A percentile compares a stretch with the other conserved stretches of the same genome.
phyloP scores from a whole-genome alignment of 2,113 vertebrate species.

The Tamias sibiricus region DNA sequence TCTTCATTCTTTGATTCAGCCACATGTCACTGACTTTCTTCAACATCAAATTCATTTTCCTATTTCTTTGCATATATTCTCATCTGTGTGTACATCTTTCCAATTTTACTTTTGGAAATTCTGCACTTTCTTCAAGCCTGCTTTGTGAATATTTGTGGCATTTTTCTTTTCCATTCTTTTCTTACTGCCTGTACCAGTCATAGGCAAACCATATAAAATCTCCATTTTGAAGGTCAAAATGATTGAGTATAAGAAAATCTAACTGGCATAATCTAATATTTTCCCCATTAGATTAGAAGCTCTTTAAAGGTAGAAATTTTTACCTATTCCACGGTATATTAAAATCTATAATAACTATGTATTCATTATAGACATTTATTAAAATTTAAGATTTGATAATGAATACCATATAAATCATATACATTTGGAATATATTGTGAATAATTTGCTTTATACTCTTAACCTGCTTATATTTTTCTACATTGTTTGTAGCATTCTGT shows the following conservation, averaged over 20 bases:
- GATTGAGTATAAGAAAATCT: background rate
- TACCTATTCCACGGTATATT: background rate
- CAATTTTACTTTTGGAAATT: background rate
- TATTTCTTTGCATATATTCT: background rate
- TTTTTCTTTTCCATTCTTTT: background rate
- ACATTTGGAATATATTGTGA: background rate
- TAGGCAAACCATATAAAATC: background rate
- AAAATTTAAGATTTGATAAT: background rate
- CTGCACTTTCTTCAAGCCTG: background rate
- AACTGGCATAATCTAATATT: background rate
- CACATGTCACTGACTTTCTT: background rate
- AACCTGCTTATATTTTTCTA: background rate
- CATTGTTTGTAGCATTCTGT: background rate
- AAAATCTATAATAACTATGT: background rate
- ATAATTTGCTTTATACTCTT: background rate
- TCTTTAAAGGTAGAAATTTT: background rate
- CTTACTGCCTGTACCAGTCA: background rate
- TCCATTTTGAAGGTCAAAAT: background rate
- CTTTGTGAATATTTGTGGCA: background rate
- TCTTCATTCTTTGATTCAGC: background rate
- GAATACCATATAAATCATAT: background rate
- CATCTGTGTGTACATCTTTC: background rate
- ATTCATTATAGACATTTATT: background rate
- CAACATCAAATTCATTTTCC: background rate
- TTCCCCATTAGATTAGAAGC: background rate